These are phyloP conservation scores for Pelvicachromis taeniatus DNA, from an alignment of 2,113 vertebrate genomes.

Conservation along the genomic window DNA sequence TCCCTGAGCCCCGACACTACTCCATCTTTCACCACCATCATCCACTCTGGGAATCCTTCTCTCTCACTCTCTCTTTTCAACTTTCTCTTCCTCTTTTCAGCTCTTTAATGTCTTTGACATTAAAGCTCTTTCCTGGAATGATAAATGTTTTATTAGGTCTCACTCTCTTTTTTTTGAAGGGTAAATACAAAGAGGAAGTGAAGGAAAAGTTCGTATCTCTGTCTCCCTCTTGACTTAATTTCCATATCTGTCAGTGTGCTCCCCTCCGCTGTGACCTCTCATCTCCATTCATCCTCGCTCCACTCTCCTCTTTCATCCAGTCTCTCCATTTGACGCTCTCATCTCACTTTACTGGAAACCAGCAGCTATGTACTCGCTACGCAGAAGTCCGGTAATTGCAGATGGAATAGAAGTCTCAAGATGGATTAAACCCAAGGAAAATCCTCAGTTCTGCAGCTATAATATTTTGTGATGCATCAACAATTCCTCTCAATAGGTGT, in stretches of 20 bases:
- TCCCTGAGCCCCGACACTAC: neutral
- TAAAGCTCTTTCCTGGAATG: constrained; percentile 70
- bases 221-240: constrained; percentile 58
- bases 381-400: neutral
- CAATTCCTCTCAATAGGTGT: constrained; percentile 12
- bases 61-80: constrained; percentile 11
- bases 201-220: constrained; percentile 55
- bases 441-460: neutral
- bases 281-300: constrained; percentile 20
- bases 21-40: constrained; percentile 34
- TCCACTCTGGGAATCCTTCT: neutral
- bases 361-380: neutral
- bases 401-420: neutral
- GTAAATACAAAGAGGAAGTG: constrained; percentile 71
- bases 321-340: constrained; percentile 3
- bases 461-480: neutral
- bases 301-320: constrained; percentile 42
- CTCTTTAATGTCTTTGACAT: constrained; percentile 68
- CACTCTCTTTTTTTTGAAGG: constrained; percentile 51
- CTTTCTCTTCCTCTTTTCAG: constrained; percentile 21
- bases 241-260: constrained; percentile 65
- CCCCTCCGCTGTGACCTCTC: constrained; percentile 50
- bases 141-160: constrained; percentile 76
- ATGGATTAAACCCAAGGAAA: neutral
- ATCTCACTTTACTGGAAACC: constrained; percentile 24